Evolutionary conservation across 2,797 vertebrate genomes (phyloP).

Genomic region (Moxostoma hubbsi): DNA sequence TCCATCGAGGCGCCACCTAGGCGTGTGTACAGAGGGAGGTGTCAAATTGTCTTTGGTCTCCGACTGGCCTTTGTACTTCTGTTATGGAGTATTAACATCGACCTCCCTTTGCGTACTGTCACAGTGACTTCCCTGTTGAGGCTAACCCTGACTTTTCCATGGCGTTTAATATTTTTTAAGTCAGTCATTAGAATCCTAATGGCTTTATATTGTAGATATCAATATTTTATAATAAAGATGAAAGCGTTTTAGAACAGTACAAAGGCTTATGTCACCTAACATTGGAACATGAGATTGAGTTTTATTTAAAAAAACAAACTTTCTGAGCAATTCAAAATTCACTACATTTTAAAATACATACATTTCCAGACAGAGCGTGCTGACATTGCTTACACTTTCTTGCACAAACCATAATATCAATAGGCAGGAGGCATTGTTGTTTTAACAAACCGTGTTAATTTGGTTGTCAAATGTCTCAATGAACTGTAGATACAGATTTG

Average conservation of each 20-base stretch:
- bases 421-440: too few species aligned
- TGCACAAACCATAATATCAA: too few species aligned
- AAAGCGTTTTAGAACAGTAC: background rate
- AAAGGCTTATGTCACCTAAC: background rate
- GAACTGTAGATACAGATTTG: too few species aligned
- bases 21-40: constrained; percentile 71
- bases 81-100: constrained; percentile 83
- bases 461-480: too few species aligned
- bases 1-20: constrained; percentile 76
- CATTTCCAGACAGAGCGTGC: background rate
- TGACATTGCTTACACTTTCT: background rate
- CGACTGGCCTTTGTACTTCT: constrained; percentile 81
- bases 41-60: constrained; percentile 79
- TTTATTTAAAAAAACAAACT: too few species aligned
- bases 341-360: background rate
- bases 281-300: too few species aligned
- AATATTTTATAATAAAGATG: constrained; percentile 8
- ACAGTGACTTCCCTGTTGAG: constrained; percentile 63
- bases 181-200: constrained; percentile 75
- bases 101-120: constrained; percentile 57
- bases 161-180: constrained; percentile 77
- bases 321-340: background rate
- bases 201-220: constrained; percentile 55
- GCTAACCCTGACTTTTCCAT: constrained; percentile 68
- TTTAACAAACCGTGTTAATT: background rate